A percentile compares a stretch with the other conserved stretches of the same genome.
These are phyloP conservation scores for Aphidius colemani DNA, from an alignment of 2,888 invertebrate genomes.

Conservation along the genomic window DNA sequence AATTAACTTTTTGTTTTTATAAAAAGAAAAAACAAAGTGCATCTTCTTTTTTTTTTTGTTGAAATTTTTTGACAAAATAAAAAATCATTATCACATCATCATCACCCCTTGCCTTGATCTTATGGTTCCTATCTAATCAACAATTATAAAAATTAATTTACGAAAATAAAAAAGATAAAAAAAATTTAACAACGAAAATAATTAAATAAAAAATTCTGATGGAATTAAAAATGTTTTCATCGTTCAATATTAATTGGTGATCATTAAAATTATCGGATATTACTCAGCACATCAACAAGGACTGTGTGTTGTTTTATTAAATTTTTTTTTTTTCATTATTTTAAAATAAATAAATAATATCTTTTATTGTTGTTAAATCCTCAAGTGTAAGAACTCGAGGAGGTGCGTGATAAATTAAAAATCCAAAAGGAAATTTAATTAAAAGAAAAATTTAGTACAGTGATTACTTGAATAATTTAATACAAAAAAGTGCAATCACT, in stretches of 20 bases:
- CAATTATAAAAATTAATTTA: neutral
- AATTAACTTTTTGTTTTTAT: too few species aligned
- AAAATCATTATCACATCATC: neutral
- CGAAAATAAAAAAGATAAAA: neutral
- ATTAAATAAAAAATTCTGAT: neutral
- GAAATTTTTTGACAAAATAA: too few species aligned
- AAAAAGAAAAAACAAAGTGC: too few species aligned
- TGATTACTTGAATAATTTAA: constrained; percentile 7
- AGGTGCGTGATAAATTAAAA: constrained; percentile 3
- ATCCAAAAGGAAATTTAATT: constrained; percentile 22
- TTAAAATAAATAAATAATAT: constrained; percentile 5
- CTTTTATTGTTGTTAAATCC: neutral
- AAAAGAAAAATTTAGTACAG: constrained; percentile 18
- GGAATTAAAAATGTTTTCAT: neutral
- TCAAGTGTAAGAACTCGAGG: constrained; percentile 9
- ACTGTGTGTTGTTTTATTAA: constrained; percentile 24
- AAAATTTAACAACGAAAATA: constrained; percentile 7
- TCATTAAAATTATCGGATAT: constrained; percentile 1
- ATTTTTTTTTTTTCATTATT: constrained; percentile 8
- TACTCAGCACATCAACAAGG: constrained; percentile 3
- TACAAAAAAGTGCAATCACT: constrained; percentile 28
- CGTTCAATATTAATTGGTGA: neutral
- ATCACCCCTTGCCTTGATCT: constrained; percentile 20
- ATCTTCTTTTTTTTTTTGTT: too few species aligned
- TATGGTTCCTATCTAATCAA: constrained; percentile 14